Evolutionary conservation across 2,113 vertebrate species (phyloP).

Genomic region (Drymodes brunneopygia): DNA sequence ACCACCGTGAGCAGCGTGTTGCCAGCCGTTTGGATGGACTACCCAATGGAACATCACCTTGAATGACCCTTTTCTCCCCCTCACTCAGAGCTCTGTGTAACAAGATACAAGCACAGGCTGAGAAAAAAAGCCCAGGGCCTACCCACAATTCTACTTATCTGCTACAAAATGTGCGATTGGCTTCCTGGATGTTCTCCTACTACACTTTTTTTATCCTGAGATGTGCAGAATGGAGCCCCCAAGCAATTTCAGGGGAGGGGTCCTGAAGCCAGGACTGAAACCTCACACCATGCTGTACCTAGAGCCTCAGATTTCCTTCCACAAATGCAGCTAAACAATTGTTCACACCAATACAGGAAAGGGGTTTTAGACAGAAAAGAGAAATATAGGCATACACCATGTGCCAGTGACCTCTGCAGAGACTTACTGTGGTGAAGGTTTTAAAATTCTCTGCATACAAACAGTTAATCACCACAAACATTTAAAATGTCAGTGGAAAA

Average conservation of each 20-base stretch:
- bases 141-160: not conserved
- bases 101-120: not conserved
- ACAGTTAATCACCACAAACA: slow-evolving; percentile 72
- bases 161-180: not conserved
- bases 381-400: not conserved
- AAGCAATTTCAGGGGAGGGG: not conserved
- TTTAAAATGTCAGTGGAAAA: slow-evolving; percentile 73
- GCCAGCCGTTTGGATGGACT: not conserved
- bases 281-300: fast-evolving
- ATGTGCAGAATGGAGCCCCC: not conserved
- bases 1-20: fast-evolving
- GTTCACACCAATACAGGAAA: not conserved
- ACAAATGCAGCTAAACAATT: not conserved
- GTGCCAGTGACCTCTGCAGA: slow-evolving; percentile 40
- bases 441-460: slow-evolving; percentile 71
- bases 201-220: not conserved
- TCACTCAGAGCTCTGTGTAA: not conserved
- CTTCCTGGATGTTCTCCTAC: not conserved
- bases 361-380: slow-evolving; percentile 30
- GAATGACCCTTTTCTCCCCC: not conserved
- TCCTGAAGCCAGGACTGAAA: not conserved
- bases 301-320: not conserved
- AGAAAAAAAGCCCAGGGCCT: not conserved
- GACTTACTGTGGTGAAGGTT: slow-evolving; percentile 24
- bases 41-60: not conserved